phyloP scores from a whole-genome alignment of 2,797 vertebrate genomes.

The Melanotaenia trifasciata region DNA sequence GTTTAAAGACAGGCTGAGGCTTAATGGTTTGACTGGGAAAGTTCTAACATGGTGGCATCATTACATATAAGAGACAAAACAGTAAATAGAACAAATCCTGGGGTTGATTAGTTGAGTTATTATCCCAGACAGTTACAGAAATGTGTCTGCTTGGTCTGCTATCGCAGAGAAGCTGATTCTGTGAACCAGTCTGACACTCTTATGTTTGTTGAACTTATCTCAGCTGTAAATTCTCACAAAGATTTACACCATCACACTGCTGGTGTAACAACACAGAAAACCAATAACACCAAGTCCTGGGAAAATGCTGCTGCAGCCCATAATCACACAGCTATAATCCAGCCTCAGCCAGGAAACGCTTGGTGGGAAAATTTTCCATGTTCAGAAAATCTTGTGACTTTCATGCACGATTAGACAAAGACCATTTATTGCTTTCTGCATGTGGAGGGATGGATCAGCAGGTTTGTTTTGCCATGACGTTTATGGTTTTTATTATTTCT shows the following conservation, averaged over 20 bases:
- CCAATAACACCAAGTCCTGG: slow-evolving; percentile 28
- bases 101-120: not conserved
- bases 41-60: not conserved
- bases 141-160: slow-evolving; percentile 4
- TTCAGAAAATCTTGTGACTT: slow-evolving; percentile 50
- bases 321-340: slow-evolving; percentile 47
- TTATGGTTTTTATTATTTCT: no score
- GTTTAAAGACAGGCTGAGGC: not conserved
- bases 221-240: no score
- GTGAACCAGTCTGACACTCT: not conserved
- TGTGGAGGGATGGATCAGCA: not conserved
- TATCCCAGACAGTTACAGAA: not conserved
- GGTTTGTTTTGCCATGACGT: no score
- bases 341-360: slow-evolving; percentile 22
- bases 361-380: slow-evolving; percentile 32
- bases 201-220: no score
- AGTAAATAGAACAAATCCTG: not conserved
- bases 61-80: not conserved
- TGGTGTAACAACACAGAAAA: slow-evolving; percentile 22
- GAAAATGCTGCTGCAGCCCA: slow-evolving; percentile 21
- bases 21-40: not conserved
- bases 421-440: slow-evolving; percentile 16
- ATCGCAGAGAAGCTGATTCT: not conserved
- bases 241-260: slow-evolving; percentile 4
- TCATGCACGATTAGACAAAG: slow-evolving; percentile 27